phyloP scores from a whole-genome alignment of 1,140 invertebrate species.

The Temnothorax nylanderi region DNA sequence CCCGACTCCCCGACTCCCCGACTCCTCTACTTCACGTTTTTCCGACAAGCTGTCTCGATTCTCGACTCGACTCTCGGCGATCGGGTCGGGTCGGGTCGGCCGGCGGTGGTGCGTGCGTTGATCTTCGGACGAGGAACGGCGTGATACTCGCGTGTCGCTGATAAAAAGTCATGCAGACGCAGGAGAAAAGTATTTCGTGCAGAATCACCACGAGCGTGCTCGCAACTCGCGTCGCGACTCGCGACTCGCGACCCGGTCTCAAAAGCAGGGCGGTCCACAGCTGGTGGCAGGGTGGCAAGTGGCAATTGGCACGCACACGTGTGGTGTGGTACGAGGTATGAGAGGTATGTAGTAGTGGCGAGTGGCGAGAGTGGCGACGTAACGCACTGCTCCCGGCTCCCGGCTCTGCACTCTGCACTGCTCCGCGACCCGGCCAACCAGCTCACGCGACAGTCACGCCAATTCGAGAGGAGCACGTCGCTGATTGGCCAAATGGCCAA shows the following conservation, averaged over 20 bases:
- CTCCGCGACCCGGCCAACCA: too few relatives aligned
- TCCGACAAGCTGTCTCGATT: not conserved
- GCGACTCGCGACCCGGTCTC: not conserved
- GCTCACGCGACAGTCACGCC: too few relatives aligned
- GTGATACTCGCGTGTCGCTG: too few relatives aligned
- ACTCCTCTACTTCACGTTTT: not conserved
- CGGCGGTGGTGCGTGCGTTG: not conserved
- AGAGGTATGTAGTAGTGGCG: too few relatives aligned
- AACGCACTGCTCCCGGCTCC: too few relatives aligned
- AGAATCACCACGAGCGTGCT: slow-evolving; percentile 1
- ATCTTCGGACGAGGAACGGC: not conserved
- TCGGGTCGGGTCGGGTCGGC: not conserved
- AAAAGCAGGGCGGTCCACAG: not conserved
- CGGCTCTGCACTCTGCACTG: too few relatives aligned
- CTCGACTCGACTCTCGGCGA: not conserved
- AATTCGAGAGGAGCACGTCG: too few relatives aligned
- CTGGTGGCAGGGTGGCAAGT: not conserved
- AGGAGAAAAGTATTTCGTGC: not conserved
- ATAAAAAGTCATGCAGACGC: slow-evolving; percentile 31
- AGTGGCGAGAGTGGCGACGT: too few relatives aligned
- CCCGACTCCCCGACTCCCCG: not conserved
- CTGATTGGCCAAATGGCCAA: too few relatives aligned
- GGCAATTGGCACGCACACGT: not conserved
- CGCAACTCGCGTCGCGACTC: not conserved
- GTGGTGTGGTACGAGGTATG: not conserved